Evolutionary conservation across 2,113 vertebrate species (phyloP).

Genomic region (Tyto alba): DNA sequence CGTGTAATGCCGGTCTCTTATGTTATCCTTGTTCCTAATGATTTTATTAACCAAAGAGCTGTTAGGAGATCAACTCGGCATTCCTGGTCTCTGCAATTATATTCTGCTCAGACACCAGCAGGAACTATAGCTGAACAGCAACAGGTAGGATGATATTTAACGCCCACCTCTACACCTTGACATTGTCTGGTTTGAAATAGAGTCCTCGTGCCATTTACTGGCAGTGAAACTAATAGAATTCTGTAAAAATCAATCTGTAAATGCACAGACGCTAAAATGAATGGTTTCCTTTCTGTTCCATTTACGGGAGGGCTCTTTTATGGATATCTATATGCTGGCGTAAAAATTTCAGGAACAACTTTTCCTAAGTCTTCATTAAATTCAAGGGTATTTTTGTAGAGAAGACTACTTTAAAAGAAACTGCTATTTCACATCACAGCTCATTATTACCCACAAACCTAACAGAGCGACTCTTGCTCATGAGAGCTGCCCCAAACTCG

Average conservation of each 20-base stretch:
- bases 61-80: background rate
- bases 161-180: background rate
- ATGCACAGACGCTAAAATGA: background rate
- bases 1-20: background rate
- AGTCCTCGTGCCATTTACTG: background rate
- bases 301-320: background rate
- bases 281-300: slow-evolving; percentile 1
- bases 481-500: background rate
- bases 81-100: background rate
- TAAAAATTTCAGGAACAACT: slow-evolving; percentile 19
- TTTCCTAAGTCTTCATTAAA: slow-evolving; percentile 26
- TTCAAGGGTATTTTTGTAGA: background rate
- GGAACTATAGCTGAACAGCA: background rate
- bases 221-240: slow-evolving; percentile 35
- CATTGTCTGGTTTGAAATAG: slow-evolving; percentile 24
- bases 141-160: slow-evolving; percentile 19
- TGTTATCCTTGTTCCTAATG: background rate
- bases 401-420: background rate
- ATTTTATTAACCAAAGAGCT: background rate
- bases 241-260: slow-evolving; percentile 43
- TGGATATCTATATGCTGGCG: background rate
- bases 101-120: background rate
- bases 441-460: background rate
- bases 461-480: fast-evolving
- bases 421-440: background rate